phyloP scores from a whole-genome alignment of 2,888 invertebrate species.

The Ophioninae sp. region DNA sequence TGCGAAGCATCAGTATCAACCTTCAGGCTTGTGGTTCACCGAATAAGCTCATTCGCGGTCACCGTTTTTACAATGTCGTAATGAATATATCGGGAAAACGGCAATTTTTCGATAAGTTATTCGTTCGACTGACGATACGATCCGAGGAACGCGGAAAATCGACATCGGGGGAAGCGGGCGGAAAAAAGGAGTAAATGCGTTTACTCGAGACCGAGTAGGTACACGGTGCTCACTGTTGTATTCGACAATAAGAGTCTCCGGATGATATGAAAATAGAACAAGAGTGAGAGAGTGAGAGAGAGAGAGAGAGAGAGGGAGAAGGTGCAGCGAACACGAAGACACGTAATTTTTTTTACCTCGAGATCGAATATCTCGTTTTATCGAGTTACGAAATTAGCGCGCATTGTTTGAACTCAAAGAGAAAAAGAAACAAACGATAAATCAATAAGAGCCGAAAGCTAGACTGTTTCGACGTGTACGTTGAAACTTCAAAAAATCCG shows the following conservation, averaged over 20 bases:
- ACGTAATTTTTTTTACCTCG: conserved; percentile 50
- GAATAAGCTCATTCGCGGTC: conserved; percentile 78
- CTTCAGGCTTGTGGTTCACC: conserved; percentile 89
- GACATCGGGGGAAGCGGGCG: background rate
- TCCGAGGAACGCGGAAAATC: conserved; percentile 6
- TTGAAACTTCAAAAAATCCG: conserved; percentile 61
- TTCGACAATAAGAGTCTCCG: conserved; percentile 48
- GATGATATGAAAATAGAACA: background rate
- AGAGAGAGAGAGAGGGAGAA: background rate
- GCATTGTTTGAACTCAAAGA: background rate
- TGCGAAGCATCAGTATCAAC: conserved; percentile 87
- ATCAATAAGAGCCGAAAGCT: conserved; percentile 22
- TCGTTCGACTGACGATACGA: background rate
- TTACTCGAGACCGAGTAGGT: conserved; percentile 7
- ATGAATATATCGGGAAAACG: conserved; percentile 22
- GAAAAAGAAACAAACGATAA: conserved; percentile 35
- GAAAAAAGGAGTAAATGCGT: conserved; percentile 10
- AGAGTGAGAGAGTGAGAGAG: background rate
- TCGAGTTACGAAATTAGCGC: conserved; percentile 28
- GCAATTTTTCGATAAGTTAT: background rate
- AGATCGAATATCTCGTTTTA: conserved; percentile 41
- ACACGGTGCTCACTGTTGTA: conserved; percentile 25
- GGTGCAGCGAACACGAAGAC: conserved; percentile 6
- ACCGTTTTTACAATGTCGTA: background rate
- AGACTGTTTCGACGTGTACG: conserved; percentile 21